phyloP scores from a whole-genome alignment of 53 echinoderm and acorn worm genomes.

The Stichopus horrens region DNA sequence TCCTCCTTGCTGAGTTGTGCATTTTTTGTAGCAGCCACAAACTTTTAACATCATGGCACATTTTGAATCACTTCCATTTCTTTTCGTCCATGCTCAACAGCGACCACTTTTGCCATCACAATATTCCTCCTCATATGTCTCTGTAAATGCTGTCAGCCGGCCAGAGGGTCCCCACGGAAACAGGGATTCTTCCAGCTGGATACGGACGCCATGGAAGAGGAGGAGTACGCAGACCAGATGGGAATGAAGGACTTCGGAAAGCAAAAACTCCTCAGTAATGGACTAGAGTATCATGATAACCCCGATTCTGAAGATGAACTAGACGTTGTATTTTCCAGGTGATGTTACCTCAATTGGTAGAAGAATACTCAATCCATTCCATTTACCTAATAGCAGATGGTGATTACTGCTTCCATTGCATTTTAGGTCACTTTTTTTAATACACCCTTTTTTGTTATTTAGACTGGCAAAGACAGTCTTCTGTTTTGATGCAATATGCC shows the following conservation, averaged over 20 bases:
- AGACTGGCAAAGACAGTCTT: too few relatives aligned
- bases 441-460: too few relatives aligned
- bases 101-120: constrained; percentile 63
- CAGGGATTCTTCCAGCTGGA: constrained; percentile 93
- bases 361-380: too few relatives aligned
- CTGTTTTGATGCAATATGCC: too few relatives aligned
- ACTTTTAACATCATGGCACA: not conserved
- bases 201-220: constrained; percentile 78
- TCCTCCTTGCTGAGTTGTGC: too few relatives aligned
- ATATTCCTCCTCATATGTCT: constrained; percentile 68
- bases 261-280: constrained; percentile 66
- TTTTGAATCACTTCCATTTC: not conserved
- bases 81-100: constrained; percentile 30
- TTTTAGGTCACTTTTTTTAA: too few relatives aligned
- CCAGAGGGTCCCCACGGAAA: constrained; percentile 54
- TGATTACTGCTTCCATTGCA: too few relatives aligned
- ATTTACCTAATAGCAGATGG: too few relatives aligned
- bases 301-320: constrained; percentile 50
- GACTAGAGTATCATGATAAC: constrained; percentile 87
- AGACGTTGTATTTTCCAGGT: constrained; percentile 41
- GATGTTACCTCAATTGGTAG: not conserved
- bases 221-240: constrained; percentile 85
- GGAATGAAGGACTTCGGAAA: constrained; percentile 75
- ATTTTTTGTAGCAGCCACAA: not conserved
- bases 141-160: constrained; percentile 50